A percentile compares a stretch with the other conserved stretches of the same genome.
Conservation (phyloP, 2,888 invertebrate genomes). For the Mesopsocus fuscifrons region DNA sequence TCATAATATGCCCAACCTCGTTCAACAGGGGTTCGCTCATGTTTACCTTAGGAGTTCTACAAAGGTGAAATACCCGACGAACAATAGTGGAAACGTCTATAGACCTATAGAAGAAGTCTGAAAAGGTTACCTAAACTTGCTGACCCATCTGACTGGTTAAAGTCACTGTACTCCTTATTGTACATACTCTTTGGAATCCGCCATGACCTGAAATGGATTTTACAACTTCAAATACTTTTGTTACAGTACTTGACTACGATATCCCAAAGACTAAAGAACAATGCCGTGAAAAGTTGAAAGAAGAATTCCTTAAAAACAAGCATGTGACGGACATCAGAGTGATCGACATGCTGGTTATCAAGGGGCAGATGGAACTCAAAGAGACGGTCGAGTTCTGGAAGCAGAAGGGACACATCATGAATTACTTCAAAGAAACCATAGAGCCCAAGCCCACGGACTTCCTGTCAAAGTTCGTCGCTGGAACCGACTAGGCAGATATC, state of each 20-base stretch:
- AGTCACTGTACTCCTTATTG: neutral
- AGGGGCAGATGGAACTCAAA: constrained; percentile 92
- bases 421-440: constrained; percentile 64
- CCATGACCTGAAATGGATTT: neutral
- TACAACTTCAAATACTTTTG: neutral
- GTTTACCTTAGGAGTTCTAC: no score
- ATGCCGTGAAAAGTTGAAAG: constrained; percentile 51
- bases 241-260: constrained; percentile 65
- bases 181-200: neutral
- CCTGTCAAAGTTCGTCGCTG: constrained; percentile 70
- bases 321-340: constrained; percentile 67
- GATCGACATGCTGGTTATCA: constrained; percentile 80
- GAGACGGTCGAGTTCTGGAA: constrained; percentile 78
- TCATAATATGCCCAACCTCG: no score
- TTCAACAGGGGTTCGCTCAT: no score
- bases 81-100: no score
- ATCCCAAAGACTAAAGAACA: constrained; percentile 54
- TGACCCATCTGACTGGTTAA: no score
- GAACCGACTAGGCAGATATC: constrained; percentile 39
- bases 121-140: no score
- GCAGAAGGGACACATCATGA: constrained; percentile 74
- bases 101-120: no score
- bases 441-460: constrained; percentile 81
- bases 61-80: no score
- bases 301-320: constrained; percentile 57